Conservation (phyloP, 2,113 vertebrate species). For the Plotosus lineatus region DNA sequence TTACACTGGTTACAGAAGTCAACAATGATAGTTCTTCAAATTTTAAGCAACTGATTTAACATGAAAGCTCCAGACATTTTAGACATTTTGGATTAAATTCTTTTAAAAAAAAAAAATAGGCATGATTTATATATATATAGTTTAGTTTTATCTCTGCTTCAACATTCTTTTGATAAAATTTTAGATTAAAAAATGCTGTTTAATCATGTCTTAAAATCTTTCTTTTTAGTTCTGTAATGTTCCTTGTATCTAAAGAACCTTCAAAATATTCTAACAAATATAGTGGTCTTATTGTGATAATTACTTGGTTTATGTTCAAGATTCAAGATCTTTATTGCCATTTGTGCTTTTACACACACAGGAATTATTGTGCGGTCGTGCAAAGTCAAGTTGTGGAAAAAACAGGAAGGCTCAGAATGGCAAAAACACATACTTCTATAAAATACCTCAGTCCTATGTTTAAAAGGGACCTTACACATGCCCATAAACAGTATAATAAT, state of each 20-base stretch:
- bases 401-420: too few species aligned
- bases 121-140: neutral
- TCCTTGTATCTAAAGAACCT: neutral
- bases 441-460: too few species aligned
- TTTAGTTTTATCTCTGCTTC: neutral
- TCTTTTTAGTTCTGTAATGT: neutral
- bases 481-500: too few species aligned
- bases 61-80: neutral
- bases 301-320: slow-evolving; percentile 1
- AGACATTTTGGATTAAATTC: too few species aligned
- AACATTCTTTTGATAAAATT: too few species aligned
- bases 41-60: slow-evolving; percentile 3
- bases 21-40: neutral
- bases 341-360: too few species aligned
- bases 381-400: too few species aligned
- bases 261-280: slow-evolving; percentile 2
- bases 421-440: too few species aligned
- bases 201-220: neutral
- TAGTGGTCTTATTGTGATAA: neutral
- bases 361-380: too few species aligned
- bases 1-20: neutral
- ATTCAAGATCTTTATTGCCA: too few species aligned
- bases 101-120: neutral
- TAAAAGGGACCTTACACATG: too few species aligned
- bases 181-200: neutral